phyloP scores from a whole-genome alignment of 1,140 invertebrate genomes.

The Papilio polytes region DNA sequence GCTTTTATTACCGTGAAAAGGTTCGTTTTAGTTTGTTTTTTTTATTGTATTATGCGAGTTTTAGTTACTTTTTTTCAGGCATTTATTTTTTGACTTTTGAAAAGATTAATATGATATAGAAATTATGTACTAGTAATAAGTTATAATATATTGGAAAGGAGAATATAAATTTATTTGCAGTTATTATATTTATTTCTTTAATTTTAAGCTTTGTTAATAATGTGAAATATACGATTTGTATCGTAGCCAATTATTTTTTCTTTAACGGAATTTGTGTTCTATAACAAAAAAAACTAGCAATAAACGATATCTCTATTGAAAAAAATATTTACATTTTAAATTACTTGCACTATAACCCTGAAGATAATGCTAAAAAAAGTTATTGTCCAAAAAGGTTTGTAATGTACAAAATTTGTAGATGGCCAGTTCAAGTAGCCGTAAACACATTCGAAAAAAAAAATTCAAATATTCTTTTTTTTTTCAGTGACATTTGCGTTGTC shows the following conservation, averaged over 20 bases:
- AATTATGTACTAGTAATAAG: background rate
- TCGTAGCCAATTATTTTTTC: background rate
- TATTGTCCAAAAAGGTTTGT: background rate
- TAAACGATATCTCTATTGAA: background rate
- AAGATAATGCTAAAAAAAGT: background rate
- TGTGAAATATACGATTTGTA: background rate
- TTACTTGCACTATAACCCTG: background rate
- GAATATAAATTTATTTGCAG: background rate
- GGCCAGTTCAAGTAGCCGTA: background rate
- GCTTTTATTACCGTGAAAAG: too few species aligned
- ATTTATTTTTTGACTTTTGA: background rate
- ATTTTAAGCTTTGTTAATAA: background rate
- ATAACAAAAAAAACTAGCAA: background rate
- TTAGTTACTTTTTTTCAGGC: background rate
- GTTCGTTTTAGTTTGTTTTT: too few species aligned
- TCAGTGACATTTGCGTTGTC: constrained; percentile 60
- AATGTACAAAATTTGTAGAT: background rate
- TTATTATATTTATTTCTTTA: background rate
- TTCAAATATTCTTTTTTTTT: constrained; percentile 45
- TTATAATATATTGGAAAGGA: background rate
- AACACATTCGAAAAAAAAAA: background rate
- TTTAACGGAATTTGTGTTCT: background rate
- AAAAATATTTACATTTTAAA: background rate
- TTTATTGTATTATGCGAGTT: too few species aligned
- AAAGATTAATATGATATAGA: background rate